Evolutionary conservation across 2,888 invertebrate species (phyloP).

Genomic region (Itoplectis maculator): DNA sequence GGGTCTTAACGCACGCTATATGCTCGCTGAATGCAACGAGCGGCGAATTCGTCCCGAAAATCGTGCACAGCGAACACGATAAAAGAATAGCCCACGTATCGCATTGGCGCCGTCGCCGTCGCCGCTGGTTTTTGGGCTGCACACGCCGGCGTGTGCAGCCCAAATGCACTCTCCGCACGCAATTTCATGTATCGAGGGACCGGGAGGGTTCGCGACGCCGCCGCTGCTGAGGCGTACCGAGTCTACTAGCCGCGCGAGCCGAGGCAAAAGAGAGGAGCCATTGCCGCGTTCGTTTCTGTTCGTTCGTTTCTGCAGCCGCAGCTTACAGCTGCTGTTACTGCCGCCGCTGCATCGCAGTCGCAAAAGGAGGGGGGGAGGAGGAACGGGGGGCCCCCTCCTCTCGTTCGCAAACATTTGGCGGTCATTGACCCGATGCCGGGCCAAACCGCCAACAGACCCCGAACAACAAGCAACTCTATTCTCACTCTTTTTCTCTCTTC

Average conservation of each 20-base stretch:
- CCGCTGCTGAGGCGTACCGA: conserved; percentile 41
- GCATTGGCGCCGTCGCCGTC: conserved; percentile 44
- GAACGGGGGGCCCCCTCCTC: conserved; percentile 62
- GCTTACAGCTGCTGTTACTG: conserved; percentile 23
- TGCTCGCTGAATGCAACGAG: conserved; percentile 13
- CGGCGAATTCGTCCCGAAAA: conserved; percentile 52
- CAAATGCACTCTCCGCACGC: conserved; percentile 81
- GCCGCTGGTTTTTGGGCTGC: conserved; percentile 38
- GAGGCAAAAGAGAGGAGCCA: conserved; percentile 52
- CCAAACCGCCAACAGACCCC: conserved; percentile 80
- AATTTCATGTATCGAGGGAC: conserved; percentile 74
- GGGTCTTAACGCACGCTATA: not conserved
- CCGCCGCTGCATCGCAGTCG: conserved; percentile 58
- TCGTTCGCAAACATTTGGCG: conserved; percentile 83
- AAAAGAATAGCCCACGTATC: conserved; percentile 54
- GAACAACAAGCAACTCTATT: conserved; percentile 80
- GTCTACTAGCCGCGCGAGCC: conserved; percentile 8
- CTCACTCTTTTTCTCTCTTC: conserved; percentile 65
- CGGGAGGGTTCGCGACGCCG: conserved; percentile 67
- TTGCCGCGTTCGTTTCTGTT: not conserved
- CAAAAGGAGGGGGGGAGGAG: too few species aligned
- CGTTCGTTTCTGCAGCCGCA: too few species aligned
- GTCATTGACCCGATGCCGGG: conserved; percentile 81
- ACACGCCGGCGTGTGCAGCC: conserved; percentile 61
- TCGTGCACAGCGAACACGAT: conserved; percentile 58